Evolutionary conservation across 2,888 invertebrate species (phyloP), one percentile per base, ranked within the genome.

Genomic region (Agrilus mali): DNA sequence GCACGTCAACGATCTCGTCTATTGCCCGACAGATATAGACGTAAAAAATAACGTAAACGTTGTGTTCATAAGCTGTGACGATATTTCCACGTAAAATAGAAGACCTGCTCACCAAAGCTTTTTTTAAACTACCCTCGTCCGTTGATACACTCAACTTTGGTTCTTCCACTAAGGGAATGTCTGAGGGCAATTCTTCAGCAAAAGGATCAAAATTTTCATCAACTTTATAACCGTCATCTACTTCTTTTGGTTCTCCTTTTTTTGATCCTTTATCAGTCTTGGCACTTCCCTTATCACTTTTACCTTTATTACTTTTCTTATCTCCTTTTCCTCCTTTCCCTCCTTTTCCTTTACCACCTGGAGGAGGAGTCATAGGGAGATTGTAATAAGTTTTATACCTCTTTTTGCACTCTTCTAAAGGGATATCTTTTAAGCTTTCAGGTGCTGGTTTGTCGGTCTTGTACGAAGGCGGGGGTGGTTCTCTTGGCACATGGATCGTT

Each of bases 301-400:
- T 45, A 2, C 34, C 46, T 40, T 48, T 48, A 6, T 45, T 42
- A 32, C 33, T 33, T 8, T 34, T 41, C 33, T 41, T 48, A 13
- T 40, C 37, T 37, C 36, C 16, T 38, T 44, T 38, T 10, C 14
- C 36, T 20, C 46, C 37, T 32, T 42, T 33, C 1, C 34, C 34
- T 17, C 16, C 20, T 35, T 41, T 47, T 4, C 38, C 32, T 38
- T 45, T 44, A 6, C 10, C 36, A 4, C 12, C 2, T 16, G 22
- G 17, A 17, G 43, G 39, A 2, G 44, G 44, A 15, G 46, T 42
- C 35, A 45, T 45, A 1, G 49, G 47, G 15, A 47, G 15, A 34
- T 48, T 48, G 17, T 44, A 50, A 45, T 54, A 55, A 10, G 46
- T 34, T 27, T 44, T 42, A 35, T 47, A 48, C 14, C 51, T 39